Percentiles rank a stretch among this genome's conserved stretches.
phyloP scores from a whole-genome alignment of 2,113 vertebrate species.

The Lynx canadensis region DNA sequence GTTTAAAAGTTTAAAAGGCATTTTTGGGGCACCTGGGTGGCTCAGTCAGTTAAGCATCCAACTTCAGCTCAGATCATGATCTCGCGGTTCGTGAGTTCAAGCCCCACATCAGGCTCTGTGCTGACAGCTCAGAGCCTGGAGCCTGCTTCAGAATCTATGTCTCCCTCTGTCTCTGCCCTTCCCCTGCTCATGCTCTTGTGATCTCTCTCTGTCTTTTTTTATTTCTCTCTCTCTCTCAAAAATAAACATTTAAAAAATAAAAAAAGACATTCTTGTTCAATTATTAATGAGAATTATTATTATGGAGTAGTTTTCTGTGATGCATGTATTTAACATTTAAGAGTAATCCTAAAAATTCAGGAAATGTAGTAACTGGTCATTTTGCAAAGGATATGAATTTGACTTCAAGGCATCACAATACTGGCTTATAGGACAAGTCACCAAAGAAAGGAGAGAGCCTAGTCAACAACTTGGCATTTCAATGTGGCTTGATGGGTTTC shows the following conservation, averaged over 20 bases:
- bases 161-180: too few relatives aligned
- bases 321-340: neutral
- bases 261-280: neutral
- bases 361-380: neutral
- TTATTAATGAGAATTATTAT: neutral
- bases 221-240: too few relatives aligned
- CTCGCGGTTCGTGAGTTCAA: too few relatives aligned
- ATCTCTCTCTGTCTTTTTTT: too few relatives aligned
- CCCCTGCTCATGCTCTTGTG: too few relatives aligned
- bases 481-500: neutral
- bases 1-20: neutral
- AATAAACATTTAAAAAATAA: too few relatives aligned
- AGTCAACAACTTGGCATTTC: neutral
- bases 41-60: too few relatives aligned
- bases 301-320: neutral
- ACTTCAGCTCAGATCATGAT: too few relatives aligned
- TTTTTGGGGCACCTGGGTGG: neutral
- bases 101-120: too few relatives aligned
- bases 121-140: too few relatives aligned
- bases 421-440: neutral
- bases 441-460: neutral
- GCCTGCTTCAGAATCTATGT: too few relatives aligned
- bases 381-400: constrained; percentile 36
- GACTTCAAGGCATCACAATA: neutral
- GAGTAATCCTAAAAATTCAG: neutral